Conservation (phyloP, 2,113 vertebrate species). For the Pedionomus torquatus region DNA sequence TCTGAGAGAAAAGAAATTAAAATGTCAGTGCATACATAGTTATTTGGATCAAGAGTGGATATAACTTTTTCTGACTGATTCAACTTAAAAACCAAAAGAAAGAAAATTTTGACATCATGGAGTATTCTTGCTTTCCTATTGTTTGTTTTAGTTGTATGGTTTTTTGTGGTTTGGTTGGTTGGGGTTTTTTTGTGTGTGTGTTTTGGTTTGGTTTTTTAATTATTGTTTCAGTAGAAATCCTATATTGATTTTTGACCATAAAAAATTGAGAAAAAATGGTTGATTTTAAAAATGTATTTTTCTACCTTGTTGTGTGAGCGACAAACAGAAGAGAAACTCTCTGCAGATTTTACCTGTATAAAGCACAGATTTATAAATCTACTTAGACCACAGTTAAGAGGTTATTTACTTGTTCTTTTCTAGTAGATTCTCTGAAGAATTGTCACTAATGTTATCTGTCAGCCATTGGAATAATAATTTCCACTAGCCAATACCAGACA, state of each 20-base stretch:
- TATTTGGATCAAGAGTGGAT: background rate
- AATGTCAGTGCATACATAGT: background rate
- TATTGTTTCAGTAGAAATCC: background rate
- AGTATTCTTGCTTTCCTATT: background rate
- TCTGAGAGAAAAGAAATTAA: background rate
- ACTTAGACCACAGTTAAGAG: background rate
- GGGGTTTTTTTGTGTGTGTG: no score
- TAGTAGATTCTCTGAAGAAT: background rate
- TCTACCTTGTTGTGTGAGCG: background rate
- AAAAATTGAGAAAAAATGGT: fast-evolving
- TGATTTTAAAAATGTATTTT: background rate
- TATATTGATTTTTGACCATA: background rate
- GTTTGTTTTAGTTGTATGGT: no score
- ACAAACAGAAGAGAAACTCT: background rate
- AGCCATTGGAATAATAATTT: background rate
- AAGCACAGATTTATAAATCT: background rate
- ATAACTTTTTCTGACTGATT: background rate
- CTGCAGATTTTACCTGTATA: background rate
- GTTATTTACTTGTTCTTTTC: background rate
- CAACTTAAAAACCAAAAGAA: background rate
- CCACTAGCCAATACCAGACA: background rate
- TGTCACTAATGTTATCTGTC: background rate
- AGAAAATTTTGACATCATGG: background rate
- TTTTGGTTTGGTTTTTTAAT: no score
- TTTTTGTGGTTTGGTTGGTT: no score